Percentiles rank a stretch among this genome's conserved stretches.
Conservation (phyloP, 2,888 invertebrate genomes). For the Tipula confusa region DNA sequence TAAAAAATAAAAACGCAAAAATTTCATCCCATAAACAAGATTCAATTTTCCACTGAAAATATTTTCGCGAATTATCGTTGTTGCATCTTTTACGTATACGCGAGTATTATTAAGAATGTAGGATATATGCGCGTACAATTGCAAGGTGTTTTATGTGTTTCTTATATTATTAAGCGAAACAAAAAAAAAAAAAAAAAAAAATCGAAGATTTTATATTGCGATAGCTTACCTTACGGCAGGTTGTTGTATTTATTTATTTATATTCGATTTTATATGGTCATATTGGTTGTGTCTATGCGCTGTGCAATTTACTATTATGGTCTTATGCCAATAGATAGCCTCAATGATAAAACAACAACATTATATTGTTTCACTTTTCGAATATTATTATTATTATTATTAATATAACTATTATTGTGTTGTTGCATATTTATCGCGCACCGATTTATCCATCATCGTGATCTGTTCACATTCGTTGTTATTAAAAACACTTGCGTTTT, state of each 20-base stretch:
- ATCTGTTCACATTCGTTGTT: neutral
- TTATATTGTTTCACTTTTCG: neutral
- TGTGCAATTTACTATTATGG: neutral
- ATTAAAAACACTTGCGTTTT: neutral
- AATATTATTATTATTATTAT: neutral
- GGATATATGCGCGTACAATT: neutral
- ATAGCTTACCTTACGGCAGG: conserved; percentile 20
- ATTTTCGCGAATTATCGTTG: neutral
- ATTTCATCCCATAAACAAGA: neutral
- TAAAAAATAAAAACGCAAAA: too few species aligned
- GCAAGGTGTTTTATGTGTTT: conserved; percentile 20
- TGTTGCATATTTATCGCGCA: neutral
- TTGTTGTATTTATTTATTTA: neutral
- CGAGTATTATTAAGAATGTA: too few species aligned
- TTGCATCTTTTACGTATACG: neutral
- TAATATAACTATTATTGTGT: neutral
- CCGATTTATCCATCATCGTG: neutral
- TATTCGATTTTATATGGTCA: conserved; percentile 4
- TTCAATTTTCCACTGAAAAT: neutral
- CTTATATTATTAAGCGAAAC: neutral
- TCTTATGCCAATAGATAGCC: neutral
- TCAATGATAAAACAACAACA: neutral
- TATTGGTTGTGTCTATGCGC: neutral
- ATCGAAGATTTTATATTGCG: neutral
- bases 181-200: neutral